Evolutionary conservation across 1,140 invertebrate species (phyloP), one percentile per base, ranked within the genome.

Genomic region (Zaprionus kolodkinae): DNA sequence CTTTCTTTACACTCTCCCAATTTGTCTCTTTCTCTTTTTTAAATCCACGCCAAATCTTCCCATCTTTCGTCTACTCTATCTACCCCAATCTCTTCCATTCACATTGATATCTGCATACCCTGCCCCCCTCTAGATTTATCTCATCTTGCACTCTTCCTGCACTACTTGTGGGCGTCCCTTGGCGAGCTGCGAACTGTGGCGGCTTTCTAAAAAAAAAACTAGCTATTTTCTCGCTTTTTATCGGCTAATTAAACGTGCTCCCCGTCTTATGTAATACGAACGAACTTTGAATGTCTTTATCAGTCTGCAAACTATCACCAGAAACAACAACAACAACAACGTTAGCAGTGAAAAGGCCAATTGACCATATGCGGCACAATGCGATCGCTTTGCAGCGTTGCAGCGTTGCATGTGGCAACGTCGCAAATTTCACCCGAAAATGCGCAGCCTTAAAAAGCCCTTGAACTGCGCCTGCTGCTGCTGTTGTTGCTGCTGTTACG

Each of bases 381-480:
- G 35, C 43, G 54, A 50, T 50, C 45, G 17, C 38, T 43, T 21
- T 21, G 21, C 27, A 30, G 4, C 3, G 10, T 17, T 54, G 48
- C 65, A 66, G 35, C 48, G 68, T 63, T 33, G 59, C 59, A 65
- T 72, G 55, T 60, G 57, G 66, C 66, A 70, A 70, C 38, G 40
- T 33, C 30, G 60, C 62, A 38, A 68, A 88, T 78, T 83, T 84
- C 80, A 56, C 79, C 67, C 76, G 67, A 69, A 68, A 61, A 40
- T 61, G 50, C 27, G 17, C 50, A 62, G 72, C 59, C 72, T 68
- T 71, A 62, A 75, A 62, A 54, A 87, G 83, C 83, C 83, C 83
- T 87, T 87, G 83, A 87, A 88, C 80, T 84, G 77, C 73, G 35
- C 71, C 80, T 75, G 40, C n/a, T 15, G 7, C 40, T 45, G 13